Evolutionary conservation across 2,888 invertebrate genomes (phyloP), one percentile per base, ranked within the genome.

Genomic region (Epirrhoe alternata): DNA sequence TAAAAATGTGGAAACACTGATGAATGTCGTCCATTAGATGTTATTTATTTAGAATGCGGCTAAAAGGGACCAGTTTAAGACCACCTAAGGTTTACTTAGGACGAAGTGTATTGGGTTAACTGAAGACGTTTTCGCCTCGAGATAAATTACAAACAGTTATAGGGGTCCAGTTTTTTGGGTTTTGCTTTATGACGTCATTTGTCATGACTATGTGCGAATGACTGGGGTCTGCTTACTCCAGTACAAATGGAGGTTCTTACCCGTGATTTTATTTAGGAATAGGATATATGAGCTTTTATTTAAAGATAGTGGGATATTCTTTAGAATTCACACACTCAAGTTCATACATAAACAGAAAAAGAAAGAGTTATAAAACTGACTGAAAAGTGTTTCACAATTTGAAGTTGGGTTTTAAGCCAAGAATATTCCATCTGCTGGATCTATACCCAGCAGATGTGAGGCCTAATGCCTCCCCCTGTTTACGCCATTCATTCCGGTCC

Each of bases 21-120:
- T 93, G 94, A 94, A 94, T 94, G 94, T 90, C 84, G 86, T 87
- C 93, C 93, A 94, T 94, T 94, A 94, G 94, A 92, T 88, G 94
- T 93, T 94, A 94, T 94, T 94, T 94, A 94, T 94, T 94, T 94
- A 93, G 93, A 92, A 88, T 91, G 93, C 87, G 93, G 92, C 90
- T 89, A 87, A 87, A 86, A 91, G 92, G 91, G 91, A 89, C 90
- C 80, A 85, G 88, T 87, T 92, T 89, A 91, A 92, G 89, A 91
- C 88, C 84, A 84, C 89, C 89, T 87, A 88, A 87, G 90, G 92
- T 93, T 93, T 93, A 89, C 91, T 92, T 92, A 92, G 92, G 93
- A 91, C 90, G 77, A 80, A 84, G 83, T 88, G 85, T 92, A 92
- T 92, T 90, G 90, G 92, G 92, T 93, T 92, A 90, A 85, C 85